Evolutionary conservation across 2,888 invertebrate genomes (phyloP), one percentile per base, ranked within the genome.

Genomic region (Mongoloraphidia duomilia): DNA sequence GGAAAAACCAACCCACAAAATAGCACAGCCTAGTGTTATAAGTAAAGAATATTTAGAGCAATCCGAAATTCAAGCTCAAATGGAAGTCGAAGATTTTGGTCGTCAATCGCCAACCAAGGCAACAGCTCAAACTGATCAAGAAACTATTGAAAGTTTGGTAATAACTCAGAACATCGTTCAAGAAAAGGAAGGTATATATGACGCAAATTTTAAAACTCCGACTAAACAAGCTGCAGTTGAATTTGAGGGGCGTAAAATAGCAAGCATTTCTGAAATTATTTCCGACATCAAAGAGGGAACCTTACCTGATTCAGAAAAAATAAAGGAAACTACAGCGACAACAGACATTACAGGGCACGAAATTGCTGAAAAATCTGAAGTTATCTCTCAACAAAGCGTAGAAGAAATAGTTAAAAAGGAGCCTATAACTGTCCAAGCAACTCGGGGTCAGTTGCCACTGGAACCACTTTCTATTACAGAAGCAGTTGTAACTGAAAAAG

Each of bases 121-220:
- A 51, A 45, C 66, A 37, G 61, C 61, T 11, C 66, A 66, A 52
- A 57, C 65, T 35, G 54, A 58, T 59, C 63, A 61, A 12, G 58
- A 65, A 52, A 66, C 70, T 54, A 62, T 67, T 41, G 71, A 73
- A 60, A 62, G 74, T 53, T 51, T 77, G 12, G 63, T 65, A 41
- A 68, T 73, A 8, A 69, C 69, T 2, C 71, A 75, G 63, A 62
- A 71, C 34, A 55, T 71, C 41, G 58, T 68, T 8, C 68, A 69
- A 46, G 77, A 77, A 58, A 65, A 61, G 53, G 72, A 71, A 47
- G 58, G 51, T 39, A 54, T 57, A 8, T 56, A 58, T 50, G 56
- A 58, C 46, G 58, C 58, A 49, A 53, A 60, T 33, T 45, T 57
- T 11, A 53, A 51, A 35, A 50, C 52, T 17, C 53, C 53, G 49